Evolutionary conservation across 2,113 vertebrate genomes (phyloP).

Genomic region (Scartelaos histophorus): DNA sequence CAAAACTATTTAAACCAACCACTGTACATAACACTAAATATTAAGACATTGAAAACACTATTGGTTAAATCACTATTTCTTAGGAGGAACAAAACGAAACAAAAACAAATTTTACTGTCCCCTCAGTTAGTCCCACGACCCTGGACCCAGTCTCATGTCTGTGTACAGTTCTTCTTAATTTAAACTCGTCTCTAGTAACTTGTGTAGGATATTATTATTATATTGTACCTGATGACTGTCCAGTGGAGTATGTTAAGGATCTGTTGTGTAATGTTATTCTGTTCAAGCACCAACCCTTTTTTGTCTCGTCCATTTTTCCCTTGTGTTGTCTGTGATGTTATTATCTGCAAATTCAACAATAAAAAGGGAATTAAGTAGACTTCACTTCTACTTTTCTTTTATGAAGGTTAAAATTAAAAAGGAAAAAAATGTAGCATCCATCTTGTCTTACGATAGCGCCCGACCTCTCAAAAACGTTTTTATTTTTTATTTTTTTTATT

Average conservation of each 20-base stretch:
- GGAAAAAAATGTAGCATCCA: too few relatives aligned
- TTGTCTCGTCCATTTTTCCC: not conserved
- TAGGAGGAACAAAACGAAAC: not conserved
- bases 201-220: conserved; percentile 7
- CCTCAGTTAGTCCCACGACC: not conserved
- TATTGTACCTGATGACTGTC: conserved; percentile 11
- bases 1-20: not conserved
- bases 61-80: not conserved
- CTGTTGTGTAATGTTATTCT: conserved; percentile 18
- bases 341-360: conserved; percentile 26
- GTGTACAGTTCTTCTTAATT: conserved; percentile 25
- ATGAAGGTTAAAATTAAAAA: too few relatives aligned
- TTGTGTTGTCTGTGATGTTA: conserved; percentile 18
- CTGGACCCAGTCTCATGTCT: conserved; percentile 4
- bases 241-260: conserved; percentile 9
- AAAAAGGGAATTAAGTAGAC: conserved; percentile 36
- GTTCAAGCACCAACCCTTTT: conserved; percentile 5
- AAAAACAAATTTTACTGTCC: not conserved
- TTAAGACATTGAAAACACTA: not conserved
- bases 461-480: too few relatives aligned
- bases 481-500: too few relatives aligned
- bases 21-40: not conserved
- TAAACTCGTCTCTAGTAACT: conserved; percentile 17
- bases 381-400: not conserved
- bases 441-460: too few relatives aligned